Base-by-base conservation (phyloP, 2,797 vertebrate genomes). In the Philypnodon macrostomus region DNA sequence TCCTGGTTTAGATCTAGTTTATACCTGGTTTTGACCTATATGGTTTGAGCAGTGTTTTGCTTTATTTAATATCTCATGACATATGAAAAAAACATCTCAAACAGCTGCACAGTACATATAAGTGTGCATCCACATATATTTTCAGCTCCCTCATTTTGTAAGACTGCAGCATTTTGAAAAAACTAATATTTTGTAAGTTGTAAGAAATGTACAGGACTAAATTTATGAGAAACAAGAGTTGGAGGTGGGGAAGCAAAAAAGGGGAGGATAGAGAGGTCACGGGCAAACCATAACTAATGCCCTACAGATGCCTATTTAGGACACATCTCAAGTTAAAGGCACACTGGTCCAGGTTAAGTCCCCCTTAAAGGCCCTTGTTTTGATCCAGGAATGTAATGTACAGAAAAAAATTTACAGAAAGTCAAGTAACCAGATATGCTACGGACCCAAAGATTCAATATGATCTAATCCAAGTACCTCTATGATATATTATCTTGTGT, bases 401-500 rank as follows among this genome's bases (percentile, higher is more conserved):
- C 36, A 66, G 47, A 41, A 30, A 59, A 54, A 36, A 32, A 55
- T 53, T 35, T 37, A 50, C 27, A 37, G 35, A 51, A 41, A 8
- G 19, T 17, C 23, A 58, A 47, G 36, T 18, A 55, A 50, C 63
- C 29, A 2, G 55, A 59, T 57, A 15, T 19, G 53, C 48, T 67
- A 34, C 38, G 47, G 45, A 63, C 52, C 67, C 63, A 67, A 52
- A 76, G 71, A 72, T 41, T 41, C 13, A 4, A 63, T 18, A 80
- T 80, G 80, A 83, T 35, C 70, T 83, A 77, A 87, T 68, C 73
- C 68, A 67, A n/a, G 66, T 58, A 50, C 67, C 70, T 59, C 58
- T 60, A 63, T 75, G 83, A 81, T 84, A 84, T 58, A 55, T 67
- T 76, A 85, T 84, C 79, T 77, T 75, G 64, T 54, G 68, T 65